These are phyloP conservation scores for Zaprionus ornatus DNA, from an alignment of 1,140 invertebrate species.

Conservation along the genomic window DNA sequence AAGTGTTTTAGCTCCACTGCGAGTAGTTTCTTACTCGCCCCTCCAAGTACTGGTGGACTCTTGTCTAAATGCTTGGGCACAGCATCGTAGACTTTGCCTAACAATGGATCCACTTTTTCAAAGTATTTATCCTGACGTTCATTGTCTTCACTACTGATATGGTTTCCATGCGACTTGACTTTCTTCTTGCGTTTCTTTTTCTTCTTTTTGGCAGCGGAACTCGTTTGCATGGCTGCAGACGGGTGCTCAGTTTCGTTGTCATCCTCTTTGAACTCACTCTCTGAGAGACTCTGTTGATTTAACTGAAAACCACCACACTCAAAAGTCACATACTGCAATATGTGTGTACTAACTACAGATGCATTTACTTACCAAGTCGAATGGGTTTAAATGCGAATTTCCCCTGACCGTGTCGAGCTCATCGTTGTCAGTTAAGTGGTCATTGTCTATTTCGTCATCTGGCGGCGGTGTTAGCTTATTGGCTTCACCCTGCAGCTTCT, in stretches of 20 bases:
- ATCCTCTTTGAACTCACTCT: conserved; percentile 89
- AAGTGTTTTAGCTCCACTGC: conserved; percentile 89
- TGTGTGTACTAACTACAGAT: background rate
- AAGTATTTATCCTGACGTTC: conserved; percentile 83
- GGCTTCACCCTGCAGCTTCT: conserved; percentile 86
- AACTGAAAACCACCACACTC: conserved; percentile 74
- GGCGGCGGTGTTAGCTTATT: conserved; percentile 83
- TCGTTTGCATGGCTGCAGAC: conserved; percentile 83
- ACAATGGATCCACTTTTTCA: conserved; percentile 69
- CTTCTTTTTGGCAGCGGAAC: conserved; percentile 85
- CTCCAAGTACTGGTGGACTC: conserved; percentile 6
- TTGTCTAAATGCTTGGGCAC: conserved; percentile 63
- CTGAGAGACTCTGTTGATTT: conserved; percentile 86
- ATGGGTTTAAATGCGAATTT: conserved; percentile 66
- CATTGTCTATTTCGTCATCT: conserved; percentile 58
- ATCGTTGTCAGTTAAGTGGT: conserved; percentile 67
- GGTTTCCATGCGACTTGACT: conserved; percentile 84
- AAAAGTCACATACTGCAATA: background rate
- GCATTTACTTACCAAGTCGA: conserved; percentile 56
- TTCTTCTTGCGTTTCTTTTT: conserved; percentile 89
- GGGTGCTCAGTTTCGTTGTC: conserved; percentile 88
- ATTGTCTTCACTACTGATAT: conserved; percentile 87
- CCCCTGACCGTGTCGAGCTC: conserved; percentile 82
- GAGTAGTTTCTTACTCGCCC: conserved; percentile 85
- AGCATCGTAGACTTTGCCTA: conserved; percentile 65